Conservation (phyloP, 2,113 vertebrate species). For the Megalops atlanticus region DNA sequence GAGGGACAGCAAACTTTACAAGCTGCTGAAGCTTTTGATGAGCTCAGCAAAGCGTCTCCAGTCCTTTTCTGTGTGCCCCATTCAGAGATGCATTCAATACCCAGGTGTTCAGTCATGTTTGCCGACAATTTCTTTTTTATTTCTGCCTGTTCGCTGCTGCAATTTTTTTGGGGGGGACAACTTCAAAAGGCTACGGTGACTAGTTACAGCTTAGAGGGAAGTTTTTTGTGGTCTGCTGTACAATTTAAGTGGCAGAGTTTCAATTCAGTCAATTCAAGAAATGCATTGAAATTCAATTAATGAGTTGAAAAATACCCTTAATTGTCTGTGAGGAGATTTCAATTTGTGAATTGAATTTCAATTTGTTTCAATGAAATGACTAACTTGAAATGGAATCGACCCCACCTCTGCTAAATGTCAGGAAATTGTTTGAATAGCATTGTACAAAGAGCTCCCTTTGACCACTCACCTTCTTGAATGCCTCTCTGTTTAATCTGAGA, state of each 20-base stretch:
- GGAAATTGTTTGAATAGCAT: background rate
- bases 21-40: slow-evolving; percentile 43
- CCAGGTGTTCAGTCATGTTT: background rate
- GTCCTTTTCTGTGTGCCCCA: slow-evolving; percentile 52
- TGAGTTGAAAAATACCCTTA: too few relatives aligned
- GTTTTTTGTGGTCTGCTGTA: background rate
- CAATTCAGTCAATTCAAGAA: too few relatives aligned
- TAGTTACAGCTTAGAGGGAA: background rate
- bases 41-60: slow-evolving; percentile 53
- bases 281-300: too few relatives aligned
- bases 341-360: too few relatives aligned
- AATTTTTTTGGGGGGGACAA: background rate
- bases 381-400: too few relatives aligned
- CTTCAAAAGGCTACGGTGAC: background rate
- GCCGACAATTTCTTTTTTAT: background rate
- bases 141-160: background rate
- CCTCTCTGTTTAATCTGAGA: background rate
- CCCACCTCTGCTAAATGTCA: too few relatives aligned
- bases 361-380: too few relatives aligned
- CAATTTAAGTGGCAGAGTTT: too few relatives aligned
- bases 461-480: background rate
- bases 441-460: background rate
- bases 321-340: too few relatives aligned
- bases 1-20: slow-evolving; percentile 57
- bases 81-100: slow-evolving; percentile 2